Percentiles rank a stretch among this genome's conserved stretches.
These are phyloP conservation scores for Leptopterna dolabrata DNA, from an alignment of 2,888 invertebrate genomes.

Conservation along the genomic window DNA sequence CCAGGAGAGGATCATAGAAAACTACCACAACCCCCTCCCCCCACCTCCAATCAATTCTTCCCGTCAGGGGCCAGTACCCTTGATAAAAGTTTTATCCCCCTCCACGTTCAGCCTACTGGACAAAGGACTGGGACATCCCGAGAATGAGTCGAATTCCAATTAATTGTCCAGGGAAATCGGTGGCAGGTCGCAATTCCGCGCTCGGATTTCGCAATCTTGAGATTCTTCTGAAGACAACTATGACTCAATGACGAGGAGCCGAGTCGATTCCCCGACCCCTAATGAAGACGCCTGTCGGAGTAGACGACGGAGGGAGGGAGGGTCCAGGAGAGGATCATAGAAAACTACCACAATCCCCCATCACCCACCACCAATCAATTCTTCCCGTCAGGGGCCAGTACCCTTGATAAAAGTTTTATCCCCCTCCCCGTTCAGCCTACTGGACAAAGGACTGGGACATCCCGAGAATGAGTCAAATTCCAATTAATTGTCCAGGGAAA, in stretches of 20 bases:
- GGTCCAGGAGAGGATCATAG: background rate
- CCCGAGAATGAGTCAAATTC: too few relatives aligned
- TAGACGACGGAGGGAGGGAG: too few relatives aligned
- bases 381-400: background rate
- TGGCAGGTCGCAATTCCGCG: too few relatives aligned
- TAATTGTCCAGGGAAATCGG: too few relatives aligned
- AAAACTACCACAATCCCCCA: background rate
- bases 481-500: too few relatives aligned
- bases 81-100: background rate
- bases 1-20: background rate
- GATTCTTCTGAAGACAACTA: background rate
- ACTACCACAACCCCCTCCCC: background rate
- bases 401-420: constrained; percentile 11
- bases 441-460: too few relatives aligned
- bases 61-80: background rate
- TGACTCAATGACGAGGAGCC: background rate
- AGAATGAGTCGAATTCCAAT: too few relatives aligned
- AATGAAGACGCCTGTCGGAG: background rate
- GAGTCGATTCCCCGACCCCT: background rate
- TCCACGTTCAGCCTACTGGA: too few relatives aligned
- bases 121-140: too few relatives aligned
- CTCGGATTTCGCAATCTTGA: background rate
- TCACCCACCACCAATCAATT: background rate
- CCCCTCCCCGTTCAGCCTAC: too few relatives aligned
- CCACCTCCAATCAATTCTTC: background rate